A percentile compares a stretch with the other conserved stretches of the same genome.
Evolutionary conservation across 2,888 invertebrate species (phyloP).

Genomic region (Aleiodes testaceus): DNA sequence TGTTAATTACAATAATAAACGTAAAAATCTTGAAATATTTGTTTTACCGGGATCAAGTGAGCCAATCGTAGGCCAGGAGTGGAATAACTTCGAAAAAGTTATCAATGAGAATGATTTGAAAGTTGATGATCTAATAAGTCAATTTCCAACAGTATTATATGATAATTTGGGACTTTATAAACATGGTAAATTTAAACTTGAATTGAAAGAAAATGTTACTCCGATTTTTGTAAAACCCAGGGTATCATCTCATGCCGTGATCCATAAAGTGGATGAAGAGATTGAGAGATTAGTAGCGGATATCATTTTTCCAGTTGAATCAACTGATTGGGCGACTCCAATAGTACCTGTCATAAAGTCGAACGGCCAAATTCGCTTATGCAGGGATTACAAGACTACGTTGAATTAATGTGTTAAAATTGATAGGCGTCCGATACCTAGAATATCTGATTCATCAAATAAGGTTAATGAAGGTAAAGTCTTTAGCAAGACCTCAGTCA

Average conservation of each 20-base stretch:
- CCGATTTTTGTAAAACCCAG: conserved; percentile 45
- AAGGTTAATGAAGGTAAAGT: conserved; percentile 29
- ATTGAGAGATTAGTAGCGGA: conserved; percentile 46
- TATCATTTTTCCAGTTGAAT: conserved; percentile 46
- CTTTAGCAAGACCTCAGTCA: conserved; percentile 46
- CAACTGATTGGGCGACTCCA: conserved; percentile 29
- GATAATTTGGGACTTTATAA: conserved; percentile 21
- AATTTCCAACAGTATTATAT: conserved; percentile 39
- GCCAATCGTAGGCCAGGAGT: too few species aligned
- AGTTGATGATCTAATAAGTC: conserved; percentile 20
- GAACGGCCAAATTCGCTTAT: conserved; percentile 55
- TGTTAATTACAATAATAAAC: too few species aligned
- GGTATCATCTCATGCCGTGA: conserved; percentile 50
- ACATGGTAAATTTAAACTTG: conserved; percentile 44
- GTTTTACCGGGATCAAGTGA: too few species aligned
- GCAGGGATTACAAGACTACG: conserved; percentile 55
- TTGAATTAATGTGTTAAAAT: conserved; percentile 49
- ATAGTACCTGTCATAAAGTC: conserved; percentile 40
- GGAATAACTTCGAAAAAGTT: too few species aligned
- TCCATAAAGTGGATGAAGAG: conserved; percentile 49
- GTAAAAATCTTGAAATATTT: too few species aligned
- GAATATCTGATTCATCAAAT: conserved; percentile 37
- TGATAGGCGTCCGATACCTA: conserved; percentile 42
- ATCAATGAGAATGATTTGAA: too few species aligned
- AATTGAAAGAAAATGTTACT: conserved; percentile 44